These are phyloP conservation scores for Sinodicranocentrus sp. DNA, from an alignment of 2,888 invertebrate genomes.

Conservation along the genomic window DNA sequence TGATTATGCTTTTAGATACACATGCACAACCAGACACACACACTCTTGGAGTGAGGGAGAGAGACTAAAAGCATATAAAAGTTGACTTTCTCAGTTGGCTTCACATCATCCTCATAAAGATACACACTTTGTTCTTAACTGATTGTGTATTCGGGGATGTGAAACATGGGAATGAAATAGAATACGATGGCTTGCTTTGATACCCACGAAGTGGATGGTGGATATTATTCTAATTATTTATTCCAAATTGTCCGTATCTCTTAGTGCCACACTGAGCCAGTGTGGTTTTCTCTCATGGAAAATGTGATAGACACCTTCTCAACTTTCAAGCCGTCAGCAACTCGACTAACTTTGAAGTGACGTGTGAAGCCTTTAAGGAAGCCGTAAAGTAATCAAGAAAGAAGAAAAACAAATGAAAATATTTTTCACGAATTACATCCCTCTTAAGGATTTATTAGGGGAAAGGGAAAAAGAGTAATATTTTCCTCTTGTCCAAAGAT, in stretches of 20 bases:
- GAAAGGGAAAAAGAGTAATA: slow-evolving; percentile 58
- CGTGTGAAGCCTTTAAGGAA: slow-evolving; percentile 1
- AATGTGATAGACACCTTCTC: no score
- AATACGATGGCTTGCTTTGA: slow-evolving; percentile 49
- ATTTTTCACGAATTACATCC: neutral
- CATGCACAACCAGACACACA: neutral
- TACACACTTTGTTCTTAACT: neutral
- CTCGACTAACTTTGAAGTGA: no score
- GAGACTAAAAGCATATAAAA: no score
- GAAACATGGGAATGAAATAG: slow-evolving; percentile 33
- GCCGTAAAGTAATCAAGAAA: slow-evolving; percentile 18
- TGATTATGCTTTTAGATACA: neutral
- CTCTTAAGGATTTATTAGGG: slow-evolving; percentile 12
- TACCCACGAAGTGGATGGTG: neutral
- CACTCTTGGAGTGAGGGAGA: neutral
- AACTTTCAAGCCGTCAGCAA: no score
- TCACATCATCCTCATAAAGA: neutral
- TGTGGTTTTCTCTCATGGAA: neutral
- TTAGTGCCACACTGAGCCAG: no score
- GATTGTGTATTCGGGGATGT: neutral
- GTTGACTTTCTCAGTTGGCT: no score
- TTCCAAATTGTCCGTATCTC: neutral
- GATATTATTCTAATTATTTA: slow-evolving; percentile 15
- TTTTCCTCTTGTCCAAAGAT: slow-evolving; percentile 51
- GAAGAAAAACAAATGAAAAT: neutral